Percentiles rank a stretch among this genome's conserved stretches.
Conservation (phyloP, 2,797 vertebrate species). For the Sebastiscus albofasciatus region DNA sequence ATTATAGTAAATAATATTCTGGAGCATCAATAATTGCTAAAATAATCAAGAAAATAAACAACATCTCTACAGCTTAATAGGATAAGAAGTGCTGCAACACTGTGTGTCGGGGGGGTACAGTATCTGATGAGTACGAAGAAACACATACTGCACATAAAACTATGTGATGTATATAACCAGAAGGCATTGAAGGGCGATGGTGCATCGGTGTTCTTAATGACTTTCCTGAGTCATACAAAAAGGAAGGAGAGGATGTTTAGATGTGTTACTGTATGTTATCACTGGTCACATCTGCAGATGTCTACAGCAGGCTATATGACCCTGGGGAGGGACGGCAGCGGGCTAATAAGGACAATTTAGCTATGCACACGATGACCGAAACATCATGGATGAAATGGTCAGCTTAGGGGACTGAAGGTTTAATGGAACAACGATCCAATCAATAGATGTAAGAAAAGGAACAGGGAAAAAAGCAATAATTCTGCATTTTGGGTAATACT, state of each 20-base stretch:
- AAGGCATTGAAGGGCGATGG: not conserved
- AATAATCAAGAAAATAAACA: not conserved
- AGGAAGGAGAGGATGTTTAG: conserved; percentile 59
- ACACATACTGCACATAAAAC: not conserved
- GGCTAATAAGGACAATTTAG: conserved; percentile 37
- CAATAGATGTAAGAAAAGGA: too few relatives aligned
- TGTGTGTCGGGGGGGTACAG: not conserved
- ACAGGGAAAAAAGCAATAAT: not conserved
- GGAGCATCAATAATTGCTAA: not conserved
- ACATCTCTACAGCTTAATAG: not conserved
- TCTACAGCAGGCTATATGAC: conserved; percentile 53
- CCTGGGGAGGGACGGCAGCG: conserved; percentile 32
- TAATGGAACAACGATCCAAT: not conserved
- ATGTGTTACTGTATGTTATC: conserved; percentile 56
- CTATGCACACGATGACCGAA: not conserved
- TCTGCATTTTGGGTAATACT: too few relatives aligned
- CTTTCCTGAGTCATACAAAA: conserved; percentile 30
- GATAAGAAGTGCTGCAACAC: not conserved
- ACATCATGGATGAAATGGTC: not conserved
- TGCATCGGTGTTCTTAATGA: not conserved
- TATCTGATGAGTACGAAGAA: not conserved
- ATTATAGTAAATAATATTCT: not conserved
- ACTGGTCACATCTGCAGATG: conserved; percentile 36
- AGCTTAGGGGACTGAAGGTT: not conserved
- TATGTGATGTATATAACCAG: not conserved